Conservation (phyloP, 2,888 invertebrate genomes). For the Parnassius glacialis region DNA sequence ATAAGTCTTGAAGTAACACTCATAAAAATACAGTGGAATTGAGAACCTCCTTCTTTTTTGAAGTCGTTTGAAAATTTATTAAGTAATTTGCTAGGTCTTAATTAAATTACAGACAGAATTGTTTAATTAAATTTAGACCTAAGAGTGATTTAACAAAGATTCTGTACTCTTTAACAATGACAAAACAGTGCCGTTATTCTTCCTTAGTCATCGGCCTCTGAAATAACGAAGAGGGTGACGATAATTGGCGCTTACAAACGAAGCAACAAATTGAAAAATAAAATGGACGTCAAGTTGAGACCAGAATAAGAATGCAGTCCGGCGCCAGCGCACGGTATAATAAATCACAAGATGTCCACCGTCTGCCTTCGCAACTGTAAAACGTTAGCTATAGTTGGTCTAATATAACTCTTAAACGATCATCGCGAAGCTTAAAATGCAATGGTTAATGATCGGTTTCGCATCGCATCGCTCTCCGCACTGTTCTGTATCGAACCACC, state of each 20-base stretch:
- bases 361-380: slow-evolving; percentile 23
- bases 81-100: no score
- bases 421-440: slow-evolving; percentile 28
- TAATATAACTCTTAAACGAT: slow-evolving; percentile 34
- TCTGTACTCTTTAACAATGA: not conserved
- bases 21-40: no score
- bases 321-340: slow-evolving; percentile 52
- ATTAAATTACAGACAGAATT: not conserved
- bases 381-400: slow-evolving; percentile 28
- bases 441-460: slow-evolving; percentile 32
- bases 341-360: slow-evolving; percentile 47
- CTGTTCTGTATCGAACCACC: slow-evolving; percentile 41
- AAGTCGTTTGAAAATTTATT: no score
- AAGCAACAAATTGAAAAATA: slow-evolving; percentile 36
- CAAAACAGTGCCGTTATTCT: slow-evolving; percentile 1
- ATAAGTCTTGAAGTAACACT: no score
- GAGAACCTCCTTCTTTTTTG: no score
- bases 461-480: slow-evolving; percentile 30
- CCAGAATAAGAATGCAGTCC: slow-evolving; percentile 42
- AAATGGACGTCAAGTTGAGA: slow-evolving; percentile 48
- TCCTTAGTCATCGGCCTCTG: slow-evolving; percentile 9
- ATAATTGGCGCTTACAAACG: slow-evolving; percentile 21
- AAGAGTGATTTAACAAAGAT: not conserved
- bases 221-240: slow-evolving; percentile 19
- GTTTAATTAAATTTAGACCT: no score